These are phyloP conservation scores for Cavia aperea DNA, from an alignment of 2,113 vertebrate species.

Conservation along the genomic window DNA sequence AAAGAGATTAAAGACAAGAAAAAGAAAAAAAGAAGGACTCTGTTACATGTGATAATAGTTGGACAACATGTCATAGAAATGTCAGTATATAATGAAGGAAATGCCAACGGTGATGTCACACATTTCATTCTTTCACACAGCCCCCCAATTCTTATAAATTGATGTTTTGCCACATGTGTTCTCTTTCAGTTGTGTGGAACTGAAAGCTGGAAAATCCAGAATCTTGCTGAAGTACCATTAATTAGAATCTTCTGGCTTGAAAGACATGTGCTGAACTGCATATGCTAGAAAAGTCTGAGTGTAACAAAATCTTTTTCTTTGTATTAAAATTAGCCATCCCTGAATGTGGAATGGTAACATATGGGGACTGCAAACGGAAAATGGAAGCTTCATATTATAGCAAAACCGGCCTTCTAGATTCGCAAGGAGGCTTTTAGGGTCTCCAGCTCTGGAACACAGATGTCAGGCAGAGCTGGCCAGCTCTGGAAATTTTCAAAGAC, in stretches of 20 bases:
- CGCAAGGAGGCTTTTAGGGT: conserved; percentile 28
- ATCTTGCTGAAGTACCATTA: conserved; percentile 22
- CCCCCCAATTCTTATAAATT: neutral
- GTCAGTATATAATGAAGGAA: conserved; percentile 16
- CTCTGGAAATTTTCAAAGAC: conserved; percentile 58
- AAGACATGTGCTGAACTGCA: neutral
- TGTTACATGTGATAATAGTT: neutral
- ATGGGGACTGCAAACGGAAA: conserved; percentile 26
- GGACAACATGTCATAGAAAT: neutral
- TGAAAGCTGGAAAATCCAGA: conserved; percentile 35
- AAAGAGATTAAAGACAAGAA: neutral
- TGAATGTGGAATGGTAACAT: neutral
- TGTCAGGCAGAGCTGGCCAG: conserved; percentile 41
- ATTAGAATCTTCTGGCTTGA: conserved; percentile 50
- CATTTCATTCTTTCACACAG: neutral
- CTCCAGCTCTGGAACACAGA: conserved; percentile 45
- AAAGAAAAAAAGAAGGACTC: neutral
- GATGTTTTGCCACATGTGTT: conserved; percentile 13
- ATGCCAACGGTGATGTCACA: neutral
- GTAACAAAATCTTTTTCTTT: conserved; percentile 29
- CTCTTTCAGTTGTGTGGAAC: conserved; percentile 36
- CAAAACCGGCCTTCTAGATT: neutral
- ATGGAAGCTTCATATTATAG: neutral
- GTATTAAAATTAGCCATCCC: neutral
- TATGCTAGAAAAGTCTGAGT: conserved; percentile 11